Evolutionary conservation across 2,797 vertebrate species (phyloP).

Genomic region (Ambastaia sidthimunki): DNA sequence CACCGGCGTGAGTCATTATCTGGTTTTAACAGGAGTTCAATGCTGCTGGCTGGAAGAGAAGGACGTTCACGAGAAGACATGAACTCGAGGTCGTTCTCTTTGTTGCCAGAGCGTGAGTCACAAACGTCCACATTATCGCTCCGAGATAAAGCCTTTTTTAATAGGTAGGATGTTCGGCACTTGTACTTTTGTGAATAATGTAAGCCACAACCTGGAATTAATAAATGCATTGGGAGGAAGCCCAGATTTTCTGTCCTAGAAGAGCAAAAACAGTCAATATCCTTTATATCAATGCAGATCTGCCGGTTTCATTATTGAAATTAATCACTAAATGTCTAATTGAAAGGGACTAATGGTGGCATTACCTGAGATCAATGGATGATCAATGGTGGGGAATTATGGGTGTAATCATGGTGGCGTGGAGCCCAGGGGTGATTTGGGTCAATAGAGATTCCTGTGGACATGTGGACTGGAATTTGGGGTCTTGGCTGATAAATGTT

Average conservation of each 20-base stretch:
- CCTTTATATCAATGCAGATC: conserved; percentile 46
- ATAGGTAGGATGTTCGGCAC: conserved; percentile 35
- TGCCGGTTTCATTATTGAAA: conserved; percentile 52
- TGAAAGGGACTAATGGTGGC: conserved; percentile 52
- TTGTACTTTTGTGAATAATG: conserved; percentile 41
- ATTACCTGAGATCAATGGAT: conserved; percentile 54
- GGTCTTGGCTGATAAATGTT: conserved; percentile 33
- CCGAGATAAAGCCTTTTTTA: conserved; percentile 41
- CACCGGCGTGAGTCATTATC: conserved; percentile 18
- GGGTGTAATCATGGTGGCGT: conserved; percentile 39
- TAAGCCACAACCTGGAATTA: conserved; percentile 29
- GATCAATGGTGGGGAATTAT: conserved; percentile 41
- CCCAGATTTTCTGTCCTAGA: conserved; percentile 30
- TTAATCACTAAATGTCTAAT: conserved; percentile 50
- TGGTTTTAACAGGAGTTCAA: conserved; percentile 34
- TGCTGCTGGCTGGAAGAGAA: conserved; percentile 19
- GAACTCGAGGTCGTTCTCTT: conserved; percentile 45
- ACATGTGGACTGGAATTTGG: conserved; percentile 32
- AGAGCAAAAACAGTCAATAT: conserved; percentile 48
- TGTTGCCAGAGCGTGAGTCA: conserved; percentile 49
- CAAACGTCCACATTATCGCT: conserved; percentile 48
- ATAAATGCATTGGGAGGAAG: conserved; percentile 37
- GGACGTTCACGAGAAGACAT: conserved; percentile 25
- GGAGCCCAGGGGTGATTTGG: conserved; percentile 5
- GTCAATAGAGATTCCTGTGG: conserved; percentile 30